Base-by-base conservation (phyloP, 2,113 vertebrate genomes). In the Vidua chalybeata region DNA sequence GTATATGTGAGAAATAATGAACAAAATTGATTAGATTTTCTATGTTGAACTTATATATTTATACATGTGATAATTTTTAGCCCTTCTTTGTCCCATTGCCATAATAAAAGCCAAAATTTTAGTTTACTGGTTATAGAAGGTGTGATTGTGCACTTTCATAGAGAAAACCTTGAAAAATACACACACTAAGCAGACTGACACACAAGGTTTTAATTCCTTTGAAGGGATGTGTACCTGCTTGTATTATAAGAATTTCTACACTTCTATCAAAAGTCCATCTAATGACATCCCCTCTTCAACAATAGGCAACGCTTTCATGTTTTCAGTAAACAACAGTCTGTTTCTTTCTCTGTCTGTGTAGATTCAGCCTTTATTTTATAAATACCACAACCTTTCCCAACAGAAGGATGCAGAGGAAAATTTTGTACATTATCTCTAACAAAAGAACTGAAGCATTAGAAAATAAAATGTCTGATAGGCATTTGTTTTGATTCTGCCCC, bases 161-260 rank as follows among this genome's bases (percentile, higher is more conserved):
- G 58, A 21, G 24, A 83, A 75, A 71, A 41, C 5, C 4, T 43
- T 39, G 2, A 28, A 35, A 84, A 71, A 31, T 31, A 41, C 1
- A 1, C 4, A 26, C 3, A 28, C 3, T 31, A 41, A 55, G 11
- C 3, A 81, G 4, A 11, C 6, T 55, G 68, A 45, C 4, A 24
- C 17, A 21, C 8, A 49, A 49, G 2, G 1, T 37, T 82, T 58
- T 49, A 4, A 72, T 71, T 33, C 61, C 14, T 49, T 78, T 67
- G 54, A 85, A 85, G 22, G 3, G 17, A 55, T 27, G 3, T 41
- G 9, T 11, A 18, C 66, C 7, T 52, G 15, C 31, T 31, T 27
- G 3, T 26, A 31, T 10, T 0, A 0, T 41, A 61, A 71, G 30
- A 56, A 31, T 80, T 68, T 72, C 27, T 72, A 49, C 10, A 39